These are phyloP conservation scores for Mustela lutreola DNA, from an alignment of 2,113 vertebrate genomes.

Conservation along the genomic window DNA sequence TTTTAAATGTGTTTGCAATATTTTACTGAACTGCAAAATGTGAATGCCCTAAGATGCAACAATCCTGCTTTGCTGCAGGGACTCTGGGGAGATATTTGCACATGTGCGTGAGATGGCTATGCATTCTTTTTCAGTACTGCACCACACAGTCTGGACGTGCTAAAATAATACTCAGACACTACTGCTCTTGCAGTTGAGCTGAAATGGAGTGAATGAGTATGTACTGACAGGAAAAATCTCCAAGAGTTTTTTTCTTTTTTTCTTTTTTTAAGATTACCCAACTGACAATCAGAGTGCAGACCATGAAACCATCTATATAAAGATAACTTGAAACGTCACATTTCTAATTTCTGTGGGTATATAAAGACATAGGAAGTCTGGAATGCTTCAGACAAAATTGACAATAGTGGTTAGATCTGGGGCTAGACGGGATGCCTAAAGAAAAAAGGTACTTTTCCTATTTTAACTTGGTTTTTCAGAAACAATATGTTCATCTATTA, in stretches of 20 bases:
- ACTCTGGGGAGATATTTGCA: background rate
- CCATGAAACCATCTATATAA: constrained; percentile 47
- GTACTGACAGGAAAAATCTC: constrained; percentile 46
- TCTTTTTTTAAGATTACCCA: background rate
- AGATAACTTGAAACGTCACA: constrained; percentile 40
- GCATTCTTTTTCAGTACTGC: background rate
- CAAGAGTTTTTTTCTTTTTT: background rate
- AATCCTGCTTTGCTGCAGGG: background rate
- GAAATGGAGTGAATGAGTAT: background rate
- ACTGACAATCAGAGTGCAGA: constrained; percentile 38
- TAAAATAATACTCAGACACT: background rate
- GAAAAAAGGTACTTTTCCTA: background rate
- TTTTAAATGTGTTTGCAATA: background rate
- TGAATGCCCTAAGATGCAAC: too few relatives aligned
- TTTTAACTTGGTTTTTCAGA: background rate
- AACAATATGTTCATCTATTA: background rate
- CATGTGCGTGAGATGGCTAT: background rate
- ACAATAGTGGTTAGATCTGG: background rate
- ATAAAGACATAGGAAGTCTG: background rate
- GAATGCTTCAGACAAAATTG: background rate
- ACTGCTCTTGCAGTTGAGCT: background rate
- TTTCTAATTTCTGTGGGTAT: constrained; percentile 58
- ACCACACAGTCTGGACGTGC: background rate
- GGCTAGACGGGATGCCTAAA: rapidly evolving
- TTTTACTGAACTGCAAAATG: background rate